Evolutionary conservation across 2,888 invertebrate genomes (phyloP).

Genomic region (Pristionchus entomophagus): DNA sequence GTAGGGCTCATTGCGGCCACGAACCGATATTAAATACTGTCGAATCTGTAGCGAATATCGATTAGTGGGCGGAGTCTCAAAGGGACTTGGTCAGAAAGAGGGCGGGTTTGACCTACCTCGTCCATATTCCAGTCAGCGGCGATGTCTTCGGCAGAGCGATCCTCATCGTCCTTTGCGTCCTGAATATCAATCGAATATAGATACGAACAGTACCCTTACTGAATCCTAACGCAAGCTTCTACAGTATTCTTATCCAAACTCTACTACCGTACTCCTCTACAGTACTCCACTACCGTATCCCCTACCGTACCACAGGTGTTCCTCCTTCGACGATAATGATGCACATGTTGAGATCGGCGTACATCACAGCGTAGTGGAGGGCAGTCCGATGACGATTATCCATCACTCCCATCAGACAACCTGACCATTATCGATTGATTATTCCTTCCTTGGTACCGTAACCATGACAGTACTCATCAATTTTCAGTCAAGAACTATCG

Average conservation of each 20-base stretch:
- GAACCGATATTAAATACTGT: not conserved
- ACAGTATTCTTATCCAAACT: not conserved
- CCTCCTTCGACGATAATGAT: not conserved
- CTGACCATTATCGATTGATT: not conserved
- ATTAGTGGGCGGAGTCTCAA: slow-evolving; percentile 16
- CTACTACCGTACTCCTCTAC: not conserved
- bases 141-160: not conserved
- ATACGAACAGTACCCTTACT: too few species aligned
- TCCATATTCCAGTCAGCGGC: not conserved
- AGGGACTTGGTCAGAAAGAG: not conserved
- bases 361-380: slow-evolving; percentile 18
- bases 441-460: too few species aligned
- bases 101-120: not conserved
- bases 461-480: not conserved
- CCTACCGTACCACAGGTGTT: not conserved
- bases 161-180: not conserved
- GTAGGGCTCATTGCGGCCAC: not conserved
- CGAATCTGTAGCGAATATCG: not conserved
- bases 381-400: not conserved
- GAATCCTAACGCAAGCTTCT: too few species aligned
- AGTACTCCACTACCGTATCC: not conserved
- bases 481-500: not conserved
- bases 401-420: not conserved
- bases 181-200: not conserved
- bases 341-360: not conserved